Base-by-base conservation (phyloP, 2,113 vertebrate species). In the Hippotragus niger region DNA sequence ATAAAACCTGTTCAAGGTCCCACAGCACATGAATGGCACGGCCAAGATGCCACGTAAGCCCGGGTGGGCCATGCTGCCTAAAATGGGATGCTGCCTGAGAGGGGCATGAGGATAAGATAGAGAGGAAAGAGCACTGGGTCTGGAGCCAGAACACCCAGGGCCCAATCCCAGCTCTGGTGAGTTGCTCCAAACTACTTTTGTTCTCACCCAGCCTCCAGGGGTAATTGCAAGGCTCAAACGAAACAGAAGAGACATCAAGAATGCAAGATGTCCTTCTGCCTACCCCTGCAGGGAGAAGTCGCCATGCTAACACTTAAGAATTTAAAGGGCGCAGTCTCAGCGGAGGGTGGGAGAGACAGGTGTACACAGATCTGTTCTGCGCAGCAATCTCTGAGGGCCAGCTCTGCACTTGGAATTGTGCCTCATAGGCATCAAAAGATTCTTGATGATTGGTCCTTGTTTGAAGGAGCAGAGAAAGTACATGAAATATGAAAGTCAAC, bases 31-130 rank as follows among this genome's bases (percentile, higher is more conserved):
- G 58, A 62, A 23, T 2, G n/a, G 53, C 71, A 55, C 15, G 17
- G 43, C 31, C 9, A 19, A 47, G 92, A 14, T 21, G 76, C 92
- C 47, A 17, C 40, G n/a, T 62, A 23, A 84, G 81, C 15, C 31
- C 15, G 3, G n/a, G 7, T 8, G 36, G 29, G 43, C 21, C 17
- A 7, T 13, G 4, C 5, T 19, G 5, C 27, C 53, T 19, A 17
- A 2, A 4, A 60, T 1, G 31, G 52, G 58, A 2, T 50, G 40
- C 14, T 43, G 52, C 53, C 52, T 25, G 40, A 74, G 45, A 52
- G 3, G n/a, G 4, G 33, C 14, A 1, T 0, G 0, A 53, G 88
- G 33, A 74, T 7, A 25, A 33, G 2, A 15, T 14, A 40, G 60
- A 47, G 27, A 88, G 57, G 17, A 33, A 43, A 45, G 87, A 85